phyloP scores from a whole-genome alignment of 2,888 invertebrate genomes.

The Stegophylla sp. region DNA sequence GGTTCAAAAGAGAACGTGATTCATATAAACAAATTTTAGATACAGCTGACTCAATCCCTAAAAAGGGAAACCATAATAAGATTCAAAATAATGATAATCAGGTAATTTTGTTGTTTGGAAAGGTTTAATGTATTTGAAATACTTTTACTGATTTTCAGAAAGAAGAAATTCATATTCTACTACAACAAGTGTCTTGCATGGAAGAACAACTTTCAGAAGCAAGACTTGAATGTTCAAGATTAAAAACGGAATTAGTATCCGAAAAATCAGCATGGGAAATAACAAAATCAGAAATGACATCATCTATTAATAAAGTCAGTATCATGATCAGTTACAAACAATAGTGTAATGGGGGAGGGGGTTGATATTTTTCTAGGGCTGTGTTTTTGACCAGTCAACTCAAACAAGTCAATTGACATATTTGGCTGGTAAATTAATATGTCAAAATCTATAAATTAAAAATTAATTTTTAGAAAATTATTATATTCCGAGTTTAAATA shows the following conservation, averaged over 20 bases:
- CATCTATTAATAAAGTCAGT: conserved; percentile 79
- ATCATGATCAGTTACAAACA: background rate
- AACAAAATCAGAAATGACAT: conserved; percentile 85
- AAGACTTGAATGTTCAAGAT: conserved; percentile 79
- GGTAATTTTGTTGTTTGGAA: no score
- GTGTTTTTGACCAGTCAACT: no score
- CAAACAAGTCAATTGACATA: no score
- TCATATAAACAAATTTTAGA: conserved; percentile 89
- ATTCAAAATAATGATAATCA: conserved; percentile 14
- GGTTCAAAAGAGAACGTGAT: conserved; percentile 87
- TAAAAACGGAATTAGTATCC: conserved; percentile 88
- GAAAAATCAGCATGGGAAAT: conserved; percentile 87
- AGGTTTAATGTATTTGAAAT: background rate
- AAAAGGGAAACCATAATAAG: conserved; percentile 19
- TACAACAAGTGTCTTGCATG: conserved; percentile 83
- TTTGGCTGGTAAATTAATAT: no score
- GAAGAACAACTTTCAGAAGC: conserved; percentile 89
- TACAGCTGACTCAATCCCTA: conserved; percentile 49
- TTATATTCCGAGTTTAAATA: no score
- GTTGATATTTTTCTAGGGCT: no score
- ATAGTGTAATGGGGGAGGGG: no score
- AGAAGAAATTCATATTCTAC: conserved; percentile 75
- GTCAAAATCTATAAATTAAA: no score
- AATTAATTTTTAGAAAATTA: no score
- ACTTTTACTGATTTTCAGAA: conserved; percentile 64